Evolutionary conservation across 2,888 invertebrate genomes (phyloP), one percentile per base, ranked within the genome.

Genomic region (Nemapogon koenigi): DNA sequence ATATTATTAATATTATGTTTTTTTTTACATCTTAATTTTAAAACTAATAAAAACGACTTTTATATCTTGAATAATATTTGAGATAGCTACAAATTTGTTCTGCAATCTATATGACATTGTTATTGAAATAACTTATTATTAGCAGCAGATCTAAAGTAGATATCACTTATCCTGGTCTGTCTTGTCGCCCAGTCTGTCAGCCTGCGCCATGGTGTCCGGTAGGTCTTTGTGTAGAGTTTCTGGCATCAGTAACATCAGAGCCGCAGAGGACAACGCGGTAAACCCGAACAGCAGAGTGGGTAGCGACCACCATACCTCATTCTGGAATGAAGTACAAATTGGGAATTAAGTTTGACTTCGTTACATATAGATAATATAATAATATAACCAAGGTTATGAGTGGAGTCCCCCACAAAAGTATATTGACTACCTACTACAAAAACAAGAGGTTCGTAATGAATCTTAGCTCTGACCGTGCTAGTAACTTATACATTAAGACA

Each of bases 201-300:
- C 57, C 43, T 75, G 68, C 2, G 57, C 57, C 14, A 73, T 62
- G 2, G 72, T 73, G 47, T 70, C 69, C 49, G 62, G 54, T 2
- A 75, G 61, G 0, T 72, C 66, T 11, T 57, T 41, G 11, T 55
- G 55, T 41, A 57, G 70, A 0, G 73, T 75, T 50, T 75, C 73
- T 1, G 73, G 71, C 10, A 67, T 69, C 1, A 65, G 43, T 11
- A 47, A 50, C 2, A 70, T 45, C 1, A 65, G 53, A 1, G 55
- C 16, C 0, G 73, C 68, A 1, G 73, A 49, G 3, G 61, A 35
- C 3, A 67, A 37, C 0, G 79, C 59, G 10, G 67, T 56, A 2
- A 52, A 53, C 0, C 72, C 71, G 46, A 81, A 81, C 18, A 72
- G 57, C 19, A 73, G 49, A 2, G 70, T 48, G 1, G 81, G 80